Base-by-base conservation (phyloP, 1,140 invertebrate genomes). In the Glossosoma conforme region DNA sequence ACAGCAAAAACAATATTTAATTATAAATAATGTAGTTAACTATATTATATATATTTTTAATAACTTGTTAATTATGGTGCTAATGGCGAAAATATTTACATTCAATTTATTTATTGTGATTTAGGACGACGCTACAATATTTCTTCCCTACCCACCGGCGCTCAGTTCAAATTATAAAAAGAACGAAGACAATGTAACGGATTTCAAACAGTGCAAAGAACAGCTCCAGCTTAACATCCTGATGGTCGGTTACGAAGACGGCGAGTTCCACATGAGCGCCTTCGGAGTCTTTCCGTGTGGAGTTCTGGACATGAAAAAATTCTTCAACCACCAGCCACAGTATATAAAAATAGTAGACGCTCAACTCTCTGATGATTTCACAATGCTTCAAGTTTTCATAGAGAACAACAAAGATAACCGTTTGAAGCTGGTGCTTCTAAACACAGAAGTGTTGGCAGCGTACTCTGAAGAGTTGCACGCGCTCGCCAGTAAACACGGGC, bases 251-350 rank as follows among this genome's bases (percentile, higher is more conserved):
- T 86, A 86, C 62, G 77, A 81, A 35, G 75, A 77, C 63, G 87
- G 89, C 1, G 75, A 79, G 52, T 71, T 94, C 10, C 76, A 84
- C 58, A 74, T 94, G 56, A 85, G 84, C 65, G 81, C 91, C 1
- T 91, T 91, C 74, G 93, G 93, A 17, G 81, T 89, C 59, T 88
- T 91, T 64, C 83, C 85, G 11, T 85, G 85, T 65, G 86, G 85
- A 3, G 77, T 75, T 32, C 77, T 93, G 30, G 72, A 84, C 62
- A 58, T 92, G 9, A 74, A 71, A 9, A 65, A 79, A 49, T 66
- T 78, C 37, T 65, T 78, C 5, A 64, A 72, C 42, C 67, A 72
- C 64, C 70, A 74, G n/a, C 70, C 75, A 60, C 65, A 69, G 43
- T 62, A 75, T 48, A 80, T 80, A 54, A 75, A 76, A 57, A 68